Evolutionary conservation across 2,113 vertebrate genomes (phyloP).

Genomic region (Eidolon helvum): DNA sequence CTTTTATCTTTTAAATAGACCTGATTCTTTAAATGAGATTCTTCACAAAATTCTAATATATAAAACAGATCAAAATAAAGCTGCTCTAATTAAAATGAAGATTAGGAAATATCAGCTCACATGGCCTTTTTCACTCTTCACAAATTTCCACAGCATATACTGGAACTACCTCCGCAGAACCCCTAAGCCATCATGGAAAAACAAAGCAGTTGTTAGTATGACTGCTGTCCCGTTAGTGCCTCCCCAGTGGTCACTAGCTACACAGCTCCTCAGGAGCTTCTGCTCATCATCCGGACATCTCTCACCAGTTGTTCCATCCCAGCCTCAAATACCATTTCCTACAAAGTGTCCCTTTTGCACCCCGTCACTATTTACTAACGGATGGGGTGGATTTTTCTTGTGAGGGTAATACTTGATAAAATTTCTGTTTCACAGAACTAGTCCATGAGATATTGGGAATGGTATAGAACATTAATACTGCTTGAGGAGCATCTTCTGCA

Average conservation of each 20-base stretch:
- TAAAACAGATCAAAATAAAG: neutral
- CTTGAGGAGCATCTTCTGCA: neutral
- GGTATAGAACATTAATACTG: neutral
- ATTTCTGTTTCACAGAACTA: neutral
- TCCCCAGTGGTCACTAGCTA: neutral
- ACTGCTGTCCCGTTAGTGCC: neutral
- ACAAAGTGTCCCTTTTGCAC: neutral
- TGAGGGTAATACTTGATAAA: neutral
- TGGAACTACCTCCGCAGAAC: neutral
- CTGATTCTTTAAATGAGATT: neutral
- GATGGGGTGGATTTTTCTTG: neutral
- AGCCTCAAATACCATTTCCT: neutral
- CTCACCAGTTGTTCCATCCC: neutral
- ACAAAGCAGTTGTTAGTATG: neutral
- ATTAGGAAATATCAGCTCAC: neutral
- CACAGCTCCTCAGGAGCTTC: neutral
- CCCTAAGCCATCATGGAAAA: neutral
- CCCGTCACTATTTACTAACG: neutral
- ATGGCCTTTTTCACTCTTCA: neutral
- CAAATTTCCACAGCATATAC: neutral
- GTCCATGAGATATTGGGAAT: fast-evolving
- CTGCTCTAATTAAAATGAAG: neutral
- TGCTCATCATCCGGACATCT: neutral
- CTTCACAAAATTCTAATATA: neutral
- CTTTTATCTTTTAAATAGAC: neutral